Evolutionary conservation across 2,797 vertebrate genomes (phyloP).

Genomic region (Galago senegalensis): DNA sequence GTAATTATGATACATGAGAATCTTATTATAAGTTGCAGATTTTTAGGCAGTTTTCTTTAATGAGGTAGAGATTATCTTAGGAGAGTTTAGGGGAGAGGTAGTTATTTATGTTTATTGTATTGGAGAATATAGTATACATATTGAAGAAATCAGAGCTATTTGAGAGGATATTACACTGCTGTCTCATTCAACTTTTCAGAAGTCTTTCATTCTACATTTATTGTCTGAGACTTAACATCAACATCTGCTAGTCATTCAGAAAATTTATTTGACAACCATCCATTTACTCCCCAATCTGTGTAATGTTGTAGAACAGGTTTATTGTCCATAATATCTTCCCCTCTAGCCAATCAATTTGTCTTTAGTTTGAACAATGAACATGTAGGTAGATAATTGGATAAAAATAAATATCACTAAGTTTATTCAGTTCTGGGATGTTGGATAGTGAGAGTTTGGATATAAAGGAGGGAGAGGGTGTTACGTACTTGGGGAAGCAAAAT

Average conservation of each 20-base stretch:
- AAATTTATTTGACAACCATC: neutral
- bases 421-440: neutral
- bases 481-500: neutral
- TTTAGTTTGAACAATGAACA: neutral
- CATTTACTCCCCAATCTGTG: neutral
- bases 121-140: neutral
- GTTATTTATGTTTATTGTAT: neutral
- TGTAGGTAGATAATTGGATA: neutral
- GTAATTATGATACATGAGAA: neutral
- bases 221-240: neutral
- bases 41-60: neutral
- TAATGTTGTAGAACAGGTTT: neutral
- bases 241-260: neutral
- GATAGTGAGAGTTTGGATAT: neutral
- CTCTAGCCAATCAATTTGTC: neutral
- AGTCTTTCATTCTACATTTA: neutral
- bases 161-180: neutral
- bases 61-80: neutral
- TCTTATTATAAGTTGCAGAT: neutral
- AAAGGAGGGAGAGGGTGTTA: neutral
- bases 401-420: neutral
- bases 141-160: conserved; percentile 11
- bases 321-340: neutral
- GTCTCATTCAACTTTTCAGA: neutral
- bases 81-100: neutral